Evolutionary conservation across 2,888 invertebrate genomes (phyloP), one percentile per base, ranked within the genome.

Genomic region (Notodonta dromedarius): DNA sequence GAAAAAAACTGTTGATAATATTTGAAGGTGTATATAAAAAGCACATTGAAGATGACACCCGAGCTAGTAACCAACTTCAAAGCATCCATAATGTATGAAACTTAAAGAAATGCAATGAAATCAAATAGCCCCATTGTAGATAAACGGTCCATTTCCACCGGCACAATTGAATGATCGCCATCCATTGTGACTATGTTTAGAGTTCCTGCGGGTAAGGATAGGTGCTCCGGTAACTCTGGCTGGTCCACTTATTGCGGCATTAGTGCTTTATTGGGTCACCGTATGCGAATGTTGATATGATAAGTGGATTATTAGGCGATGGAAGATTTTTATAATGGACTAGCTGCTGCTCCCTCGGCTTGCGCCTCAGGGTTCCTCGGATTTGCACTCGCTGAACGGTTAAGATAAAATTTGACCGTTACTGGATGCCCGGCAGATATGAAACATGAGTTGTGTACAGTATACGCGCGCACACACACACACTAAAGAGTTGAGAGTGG

Each of bases 141-240:
- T 90, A 88, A 90, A 88, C 86, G 85, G 87, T 74, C 89, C 83
- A 85, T 90, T 90, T 90, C 90, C 91, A 90, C 82, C 71, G 79
- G 76, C 80, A 88, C 92, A 93, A 93, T 93, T 93, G 93, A 87
- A 93, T 93, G 92, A 93, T 93, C 85, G 86, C 86, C 66, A 83
- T 62, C 89, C 86, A 91, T 93, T 93, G 93, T 92, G 88, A 85
- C 92, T 91, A 93, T 91, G 92, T 92, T 92, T 93, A 93, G 93
- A 93, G 92, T 85, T 93, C 93, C 93, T 92, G 92, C 88, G 80
- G 76, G 82, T 88, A 86, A 82, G 85, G 87, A 86, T 88, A 90
- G 89, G 89, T 90, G 88, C 87, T 82, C 78, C 78, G 75, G 73
- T 16, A 60, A 63, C 52, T 53, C 59, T 74, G 86, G 83, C 86